These are phyloP conservation scores for Dryobotodes eremita DNA, from an alignment of 2,888 invertebrate species.

Conservation along the genomic window DNA sequence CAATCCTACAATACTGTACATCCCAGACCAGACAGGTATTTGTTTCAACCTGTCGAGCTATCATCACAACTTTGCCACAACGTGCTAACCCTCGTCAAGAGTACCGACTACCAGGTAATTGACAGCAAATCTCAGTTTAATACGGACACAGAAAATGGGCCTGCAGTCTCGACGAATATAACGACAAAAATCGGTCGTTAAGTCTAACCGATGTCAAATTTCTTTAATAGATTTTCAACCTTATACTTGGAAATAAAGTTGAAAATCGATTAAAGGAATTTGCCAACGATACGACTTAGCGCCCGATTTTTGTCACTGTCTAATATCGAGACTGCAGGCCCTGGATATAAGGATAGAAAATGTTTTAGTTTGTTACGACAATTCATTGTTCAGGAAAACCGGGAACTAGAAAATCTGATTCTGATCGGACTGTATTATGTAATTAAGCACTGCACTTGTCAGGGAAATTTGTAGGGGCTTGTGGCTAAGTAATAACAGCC, in stretches of 20 bases:
- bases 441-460: background rate
- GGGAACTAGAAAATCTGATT: background rate
- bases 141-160: conserved; percentile 15
- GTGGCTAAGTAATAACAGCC: no score
- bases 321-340: no score
- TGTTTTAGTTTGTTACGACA: background rate
- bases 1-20: background rate
- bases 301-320: no score
- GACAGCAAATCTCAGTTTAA: conserved; percentile 18
- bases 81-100: conserved; percentile 53
- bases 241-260: no score
- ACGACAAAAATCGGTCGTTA: no score
- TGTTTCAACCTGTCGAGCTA: conserved; percentile 37
- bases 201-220: no score
- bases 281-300: no score
- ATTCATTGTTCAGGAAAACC: background rate
- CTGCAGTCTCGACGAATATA: no score
- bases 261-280: no score
- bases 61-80: conserved; percentile 43
- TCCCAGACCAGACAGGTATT: conserved; percentile 14
- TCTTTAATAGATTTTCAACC: no score
- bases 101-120: conserved; percentile 14
- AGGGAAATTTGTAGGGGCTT: background rate
- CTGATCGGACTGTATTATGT: no score
- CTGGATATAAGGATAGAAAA: conserved; percentile 8